Conservation (phyloP, 2,113 vertebrate genomes). For the Sebastes schlegelii region DNA sequence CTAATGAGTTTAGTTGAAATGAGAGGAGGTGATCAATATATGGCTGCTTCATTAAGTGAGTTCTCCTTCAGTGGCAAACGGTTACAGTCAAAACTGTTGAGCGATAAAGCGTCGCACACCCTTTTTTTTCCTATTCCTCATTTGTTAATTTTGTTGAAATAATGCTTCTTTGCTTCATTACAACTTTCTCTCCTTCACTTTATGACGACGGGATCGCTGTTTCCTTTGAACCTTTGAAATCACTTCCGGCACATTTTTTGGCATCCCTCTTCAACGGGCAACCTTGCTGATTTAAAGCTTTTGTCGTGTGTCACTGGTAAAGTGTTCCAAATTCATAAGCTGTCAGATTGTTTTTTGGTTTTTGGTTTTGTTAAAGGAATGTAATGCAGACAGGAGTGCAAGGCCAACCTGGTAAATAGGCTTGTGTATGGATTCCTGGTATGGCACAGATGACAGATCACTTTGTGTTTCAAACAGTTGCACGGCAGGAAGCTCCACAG, state of each 20-base stretch:
- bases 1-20: slow-evolving; percentile 40
- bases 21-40: slow-evolving; percentile 56
- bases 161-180: slow-evolving; percentile 24
- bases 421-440: slow-evolving; percentile 71
- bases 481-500: not conserved
- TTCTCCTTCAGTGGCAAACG: slow-evolving; percentile 23
- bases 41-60: slow-evolving; percentile 31
- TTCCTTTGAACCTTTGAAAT: slow-evolving; percentile 36
- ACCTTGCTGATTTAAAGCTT: slow-evolving; percentile 34
- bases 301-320: slow-evolving; percentile 22
- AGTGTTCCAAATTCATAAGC: slow-evolving; percentile 15
- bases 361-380: slow-evolving; percentile 20
- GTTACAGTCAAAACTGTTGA: slow-evolving; percentile 24
- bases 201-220: not conserved
- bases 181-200: slow-evolving; percentile 1
- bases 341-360: slow-evolving; percentile 3
- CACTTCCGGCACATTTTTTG: slow-evolving; percentile 6
- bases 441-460: slow-evolving; percentile 78
- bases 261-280: slow-evolving; percentile 27
- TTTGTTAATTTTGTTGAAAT: slow-evolving; percentile 47
- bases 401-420: slow-evolving; percentile 79
- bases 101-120: not conserved
- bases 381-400: slow-evolving; percentile 42
- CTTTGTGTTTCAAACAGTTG: slow-evolving; percentile 16
- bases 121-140: not conserved